Evolutionary conservation across 2,797 vertebrate species (phyloP).

Genomic region (Phalanger gymnotis): DNA sequence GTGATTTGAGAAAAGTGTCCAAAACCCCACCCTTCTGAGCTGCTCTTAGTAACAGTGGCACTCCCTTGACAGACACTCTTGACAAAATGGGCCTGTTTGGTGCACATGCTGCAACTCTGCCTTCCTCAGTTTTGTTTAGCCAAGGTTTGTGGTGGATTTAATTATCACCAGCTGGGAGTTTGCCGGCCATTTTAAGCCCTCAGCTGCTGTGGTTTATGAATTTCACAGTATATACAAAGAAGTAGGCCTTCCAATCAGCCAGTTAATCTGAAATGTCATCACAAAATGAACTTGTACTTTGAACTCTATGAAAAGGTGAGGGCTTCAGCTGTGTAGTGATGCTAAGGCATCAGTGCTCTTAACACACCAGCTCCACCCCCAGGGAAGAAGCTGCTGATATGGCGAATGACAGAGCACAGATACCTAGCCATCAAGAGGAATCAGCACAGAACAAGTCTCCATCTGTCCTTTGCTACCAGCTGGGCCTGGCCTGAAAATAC

Average conservation of each 20-base stretch:
- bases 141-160: constrained; percentile 60
- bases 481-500: background rate
- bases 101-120: constrained; percentile 24
- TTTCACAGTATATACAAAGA: constrained; percentile 74
- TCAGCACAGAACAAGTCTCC: background rate
- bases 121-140: constrained; percentile 65
- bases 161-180: constrained; percentile 73
- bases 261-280: constrained; percentile 72
- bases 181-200: constrained; percentile 69
- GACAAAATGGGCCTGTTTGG: background rate
- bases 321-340: constrained; percentile 22
- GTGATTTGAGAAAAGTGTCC: background rate
- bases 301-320: constrained; percentile 56
- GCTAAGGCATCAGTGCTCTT: background rate
- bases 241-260: constrained; percentile 67
- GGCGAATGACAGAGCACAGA: constrained; percentile 65
- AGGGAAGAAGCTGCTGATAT: constrained; percentile 60
- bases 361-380: background rate
- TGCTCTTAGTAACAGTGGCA: background rate
- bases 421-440: constrained; percentile 13
- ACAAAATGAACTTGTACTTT: constrained; percentile 59
- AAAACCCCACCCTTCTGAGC: background rate
- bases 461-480: constrained; percentile 24
- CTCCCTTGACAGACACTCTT: constrained; percentile 9
- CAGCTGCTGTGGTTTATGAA: constrained; percentile 72